Base-by-base conservation (phyloP, 1,140 invertebrate species). In the Drosophila trapezifrons region DNA sequence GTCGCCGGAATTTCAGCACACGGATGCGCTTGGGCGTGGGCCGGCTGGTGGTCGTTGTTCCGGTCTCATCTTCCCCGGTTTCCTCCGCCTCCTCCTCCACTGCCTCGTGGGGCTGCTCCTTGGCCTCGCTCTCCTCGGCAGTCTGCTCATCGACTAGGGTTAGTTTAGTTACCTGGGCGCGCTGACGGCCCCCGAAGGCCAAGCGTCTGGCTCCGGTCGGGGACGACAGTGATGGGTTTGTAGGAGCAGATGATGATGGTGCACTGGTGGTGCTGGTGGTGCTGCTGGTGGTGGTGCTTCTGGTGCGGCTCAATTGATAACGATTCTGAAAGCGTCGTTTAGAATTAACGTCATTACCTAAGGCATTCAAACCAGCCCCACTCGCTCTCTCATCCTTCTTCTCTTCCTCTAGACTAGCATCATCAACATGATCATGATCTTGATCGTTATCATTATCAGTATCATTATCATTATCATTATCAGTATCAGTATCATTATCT, bases 261-360 rank as follows among this genome's bases (percentile, higher is more conserved):
- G 6, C 63, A 27, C 5, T 42, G 52, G 29, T 54, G 59, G 22
- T 51, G 71, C 8, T 66, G 77, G 2, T 45, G 59, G 27, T 59
- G 51, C 18, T 63, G 45, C 58, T 81, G 59, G 64, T 70, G 43
- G 71, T 77, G 63, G 51, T 58, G 69, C 64, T 62, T 70, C 79
- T 76, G 71, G 78, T 78, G 78, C 82, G 89, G 80, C 69, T 91
- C 80, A 87, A 84, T 73, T 91, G 90, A 91, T 72, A 91, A 46
- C 80, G 83, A 80, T 91, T 91, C 91, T 91, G 91, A 91, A 91
- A 91, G 86, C 91, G 91, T 90, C 90, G 91, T 87, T 87, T 91
- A 91, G 80, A 91, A 90, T 90, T 90, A 90, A 89, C 80, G 65
- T 78, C 73, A 89, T 72, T 89, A 73, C 85, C 84, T 69, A 85